Evolutionary conservation across 2,888 invertebrate species (phyloP).

Genomic region (Cerastis leucographa): DNA sequence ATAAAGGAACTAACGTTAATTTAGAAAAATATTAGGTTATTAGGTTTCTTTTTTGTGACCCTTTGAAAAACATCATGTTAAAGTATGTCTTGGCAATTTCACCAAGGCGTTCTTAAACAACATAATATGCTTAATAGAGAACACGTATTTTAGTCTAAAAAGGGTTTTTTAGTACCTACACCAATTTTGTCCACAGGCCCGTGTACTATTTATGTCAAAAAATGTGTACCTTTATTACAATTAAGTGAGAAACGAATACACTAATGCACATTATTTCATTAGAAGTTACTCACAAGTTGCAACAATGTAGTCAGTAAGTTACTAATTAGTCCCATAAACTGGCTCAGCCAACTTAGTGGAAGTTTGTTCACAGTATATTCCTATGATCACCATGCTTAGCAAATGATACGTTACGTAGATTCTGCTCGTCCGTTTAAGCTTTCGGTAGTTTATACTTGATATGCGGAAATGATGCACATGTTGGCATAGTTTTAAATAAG

Average conservation of each 20-base stretch:
- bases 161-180: too few species aligned
- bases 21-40: too few species aligned
- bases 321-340: slow-evolving; percentile 34
- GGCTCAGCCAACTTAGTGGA: slow-evolving; percentile 36
- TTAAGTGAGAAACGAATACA: not conserved
- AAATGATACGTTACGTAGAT: slow-evolving; percentile 36
- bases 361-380: slow-evolving; percentile 52
- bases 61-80: too few species aligned
- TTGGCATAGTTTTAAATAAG: not conserved
- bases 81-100: too few species aligned
- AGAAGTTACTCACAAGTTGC: slow-evolving; percentile 32
- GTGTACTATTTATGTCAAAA: not conserved
- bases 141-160: too few species aligned
- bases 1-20: too few species aligned
- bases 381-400: slow-evolving; percentile 40
- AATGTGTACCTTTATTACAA: not conserved
- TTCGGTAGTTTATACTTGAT: not conserved
- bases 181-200: not conserved
- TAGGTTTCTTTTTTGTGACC: too few species aligned
- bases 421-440: slow-evolving; percentile 13
- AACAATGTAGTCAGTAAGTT: slow-evolving; percentile 15
- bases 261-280: slow-evolving; percentile 7
- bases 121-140: too few species aligned
- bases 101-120: too few species aligned
- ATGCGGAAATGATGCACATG: not conserved